These are phyloP conservation scores for Myopa testacea DNA, from an alignment of 2,888 invertebrate species.

Conservation along the genomic window DNA sequence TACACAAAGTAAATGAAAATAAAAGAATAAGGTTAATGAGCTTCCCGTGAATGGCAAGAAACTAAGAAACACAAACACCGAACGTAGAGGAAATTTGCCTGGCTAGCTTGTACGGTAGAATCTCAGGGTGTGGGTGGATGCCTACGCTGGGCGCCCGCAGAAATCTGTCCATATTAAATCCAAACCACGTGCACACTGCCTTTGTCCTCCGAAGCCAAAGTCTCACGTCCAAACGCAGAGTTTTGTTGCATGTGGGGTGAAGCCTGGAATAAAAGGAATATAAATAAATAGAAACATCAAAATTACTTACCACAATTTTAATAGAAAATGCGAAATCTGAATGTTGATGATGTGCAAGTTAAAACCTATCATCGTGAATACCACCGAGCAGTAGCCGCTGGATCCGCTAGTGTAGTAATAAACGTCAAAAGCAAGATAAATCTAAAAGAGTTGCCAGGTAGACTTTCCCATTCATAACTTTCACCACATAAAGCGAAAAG, in stretches of 20 bases:
- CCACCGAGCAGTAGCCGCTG: too few species aligned
- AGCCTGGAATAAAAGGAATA: neutral
- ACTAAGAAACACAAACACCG: neutral
- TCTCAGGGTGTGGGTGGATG: too few species aligned
- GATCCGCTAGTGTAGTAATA: too few species aligned
- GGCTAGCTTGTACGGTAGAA: neutral
- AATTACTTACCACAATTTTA: too few species aligned
- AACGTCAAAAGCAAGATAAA: too few species aligned
- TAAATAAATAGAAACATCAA: too few species aligned
- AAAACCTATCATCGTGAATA: too few species aligned
- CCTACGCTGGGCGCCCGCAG: neutral
- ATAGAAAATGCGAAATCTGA: too few species aligned
- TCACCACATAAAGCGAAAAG: too few species aligned
- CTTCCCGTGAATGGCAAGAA: neutral
- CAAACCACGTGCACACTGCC: slow-evolving; percentile 10
- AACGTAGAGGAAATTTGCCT: neutral
- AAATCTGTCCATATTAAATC: neutral
- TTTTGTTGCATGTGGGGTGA: neutral
- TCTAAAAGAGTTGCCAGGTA: too few species aligned
- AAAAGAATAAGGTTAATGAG: neutral
- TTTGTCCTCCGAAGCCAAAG: neutral
- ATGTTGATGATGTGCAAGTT: too few species aligned
- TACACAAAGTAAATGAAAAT: slow-evolving; percentile 16
- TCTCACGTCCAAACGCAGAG: neutral
- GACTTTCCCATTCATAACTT: too few species aligned